phyloP scores from a whole-genome alignment of 2,888 invertebrate species.

The Lampropteryx suffumata region DNA sequence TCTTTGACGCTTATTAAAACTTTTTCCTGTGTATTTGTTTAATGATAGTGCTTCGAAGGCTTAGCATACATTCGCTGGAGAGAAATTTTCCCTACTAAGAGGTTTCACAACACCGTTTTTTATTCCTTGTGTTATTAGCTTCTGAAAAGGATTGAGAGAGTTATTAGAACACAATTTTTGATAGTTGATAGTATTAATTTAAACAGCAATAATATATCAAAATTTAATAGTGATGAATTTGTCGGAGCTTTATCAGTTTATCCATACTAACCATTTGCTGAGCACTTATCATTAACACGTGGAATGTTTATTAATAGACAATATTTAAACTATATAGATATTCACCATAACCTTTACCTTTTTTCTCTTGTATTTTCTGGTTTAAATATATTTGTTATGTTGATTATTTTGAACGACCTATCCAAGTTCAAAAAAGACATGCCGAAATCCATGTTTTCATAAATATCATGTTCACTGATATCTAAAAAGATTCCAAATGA shows the following conservation, averaged over 20 bases:
- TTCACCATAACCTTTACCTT: no score
- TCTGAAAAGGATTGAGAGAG: no score
- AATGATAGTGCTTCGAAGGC: constrained; percentile 83
- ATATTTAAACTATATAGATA: no score
- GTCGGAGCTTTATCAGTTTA: no score
- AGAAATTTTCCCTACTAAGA: constrained; percentile 84
- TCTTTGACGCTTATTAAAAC: constrained; percentile 42
- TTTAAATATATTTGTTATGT: constrained; percentile 37
- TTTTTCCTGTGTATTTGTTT: constrained; percentile 84
- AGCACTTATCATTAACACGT: no score
- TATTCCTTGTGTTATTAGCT: constrained; percentile 83
- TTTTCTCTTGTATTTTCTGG: constrained; percentile 31
- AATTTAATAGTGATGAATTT: no score
- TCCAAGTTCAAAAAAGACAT: constrained; percentile 10
- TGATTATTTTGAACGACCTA: constrained; percentile 12
- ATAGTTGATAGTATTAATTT: no score
- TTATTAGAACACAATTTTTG: no score
- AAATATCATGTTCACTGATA: constrained; percentile 17
- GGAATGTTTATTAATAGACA: no score
- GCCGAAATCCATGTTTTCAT: constrained; percentile 13
- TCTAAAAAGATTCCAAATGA: constrained; percentile 15
- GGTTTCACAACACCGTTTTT: constrained; percentile 85
- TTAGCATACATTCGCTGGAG: constrained; percentile 83
- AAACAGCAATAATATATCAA: no score
- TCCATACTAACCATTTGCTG: no score